Evolutionary conservation across 2,797 vertebrate genomes (phyloP), one percentile per base, ranked within the genome.

Genomic region (Dicrostonyx torquatus): DNA sequence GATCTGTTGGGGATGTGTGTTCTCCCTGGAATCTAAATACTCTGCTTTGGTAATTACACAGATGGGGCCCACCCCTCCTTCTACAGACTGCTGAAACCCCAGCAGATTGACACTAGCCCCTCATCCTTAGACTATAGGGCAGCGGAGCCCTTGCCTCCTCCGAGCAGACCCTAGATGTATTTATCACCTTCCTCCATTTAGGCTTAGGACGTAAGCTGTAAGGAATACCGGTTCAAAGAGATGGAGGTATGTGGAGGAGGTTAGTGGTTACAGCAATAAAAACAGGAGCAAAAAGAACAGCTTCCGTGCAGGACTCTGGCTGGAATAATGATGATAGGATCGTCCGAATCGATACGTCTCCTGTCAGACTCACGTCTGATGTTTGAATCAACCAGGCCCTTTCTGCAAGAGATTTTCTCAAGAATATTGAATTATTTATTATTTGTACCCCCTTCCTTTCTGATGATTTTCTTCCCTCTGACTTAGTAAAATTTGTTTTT

Each of bases 361-460:
- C 98, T 99, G 98, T 99, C 98, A 98, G 98, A 98, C 97, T 97
- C 97, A 98, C 97, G 97, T 99, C 98, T 98, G 98, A 99, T 98
- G 98, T 99, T 98, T 98, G 98, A 99, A 99, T 99, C 98, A 98
- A 98, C 98, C 98, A 98, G 98, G 97, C 98, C 98, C 98, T 98
- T 98, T 98, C 98, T 97, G 97, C 97, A 97, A 98, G 98, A 98
- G 98, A 98, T 98, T 98, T 98, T 98, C 98, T 98, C 97, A 91
- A 98, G 98, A 99, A 98, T 98, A 98, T 97, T 99, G 99, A 99
- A 99, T 99, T 99, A 99, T 99, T 99, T 99, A 99, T 99, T 98
- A 98, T 99, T 99, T 99, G 98, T 98, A 98, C 98, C 98, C 98
- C 96, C 66, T 98, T 98, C 93, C 97, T 98, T 98, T 98, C 97